Evolutionary conservation across 2,888 invertebrate genomes (phyloP), one percentile per base, ranked within the genome.

Genomic region (Gasteruption jaculator): DNA sequence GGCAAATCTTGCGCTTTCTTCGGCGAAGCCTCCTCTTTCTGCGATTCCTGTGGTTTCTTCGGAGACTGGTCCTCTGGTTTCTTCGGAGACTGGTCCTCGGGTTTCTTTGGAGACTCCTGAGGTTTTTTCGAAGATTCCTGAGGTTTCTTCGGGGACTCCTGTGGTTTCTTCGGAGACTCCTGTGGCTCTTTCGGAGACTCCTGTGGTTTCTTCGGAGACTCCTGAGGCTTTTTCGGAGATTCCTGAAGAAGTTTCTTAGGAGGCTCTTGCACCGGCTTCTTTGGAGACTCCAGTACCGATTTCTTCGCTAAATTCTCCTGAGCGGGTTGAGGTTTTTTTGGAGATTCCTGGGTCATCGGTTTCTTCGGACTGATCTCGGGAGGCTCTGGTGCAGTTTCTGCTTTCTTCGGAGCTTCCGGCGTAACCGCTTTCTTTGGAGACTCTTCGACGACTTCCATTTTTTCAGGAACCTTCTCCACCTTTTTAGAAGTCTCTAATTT

Each of bases 161-260:
- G 19, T 31, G 37, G 32, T 37, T 41, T 35, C 16, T 16, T 20
- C 7, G 41, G 38, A 25, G 35, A 30, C 16, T 14, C 38, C 14
- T 45, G 39, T 0, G 38, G 34, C 31, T 50, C 45, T 32, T 47
- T 39, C 1, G 19, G 15, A 36, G 39, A 41, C 11, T 43, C 38
- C 7, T 43, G 40, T 3, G 41, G 39, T 30, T 33, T 42, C 3
- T 27, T 20, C 7, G 39, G 41, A 16, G 41, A 48, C 7, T 10
- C 39, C 41, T 5, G 14, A 26, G 29, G 15, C 29, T 20, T 24
- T 38, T 29, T 25, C 10, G 41, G 39, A 39, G 38, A 25, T 41
- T 41, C 45, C 43, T 52, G 30, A 22, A 46, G 11, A 31, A 46
- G 36, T 40, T 48, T 48, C 2, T 44, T 44, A 15, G 41, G 33